Percentiles rank a stretch among this genome's conserved stretches.
Conservation (phyloP, 2,797 vertebrate species). For the Leucoraja ocellata region DNA sequence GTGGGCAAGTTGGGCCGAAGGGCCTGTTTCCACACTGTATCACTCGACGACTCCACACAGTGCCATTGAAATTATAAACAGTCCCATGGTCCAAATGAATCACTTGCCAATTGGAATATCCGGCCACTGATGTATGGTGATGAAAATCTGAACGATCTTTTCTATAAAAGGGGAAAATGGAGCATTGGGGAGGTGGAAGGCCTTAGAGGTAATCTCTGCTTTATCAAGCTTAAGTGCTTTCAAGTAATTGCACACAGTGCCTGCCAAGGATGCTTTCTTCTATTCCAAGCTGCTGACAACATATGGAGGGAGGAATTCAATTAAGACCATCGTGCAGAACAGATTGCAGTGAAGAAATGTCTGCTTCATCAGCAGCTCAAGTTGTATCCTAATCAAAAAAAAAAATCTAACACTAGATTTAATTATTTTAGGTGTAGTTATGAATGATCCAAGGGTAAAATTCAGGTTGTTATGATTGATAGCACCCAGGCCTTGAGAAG, state of each 20-base stretch:
- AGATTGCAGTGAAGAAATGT: not conserved
- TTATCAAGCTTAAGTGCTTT: not conserved
- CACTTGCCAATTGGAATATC: not conserved
- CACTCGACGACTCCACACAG: too few species aligned
- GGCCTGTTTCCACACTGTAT: too few species aligned
- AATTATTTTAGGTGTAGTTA: not conserved
- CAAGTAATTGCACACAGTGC: not conserved
- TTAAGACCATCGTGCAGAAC: not conserved
- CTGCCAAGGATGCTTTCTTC: not conserved
- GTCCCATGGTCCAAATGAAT: not conserved
- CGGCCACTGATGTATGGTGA: not conserved
- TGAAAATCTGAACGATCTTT: not conserved
- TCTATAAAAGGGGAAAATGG: not conserved
- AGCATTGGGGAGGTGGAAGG: not conserved
- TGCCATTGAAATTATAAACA: too few species aligned
- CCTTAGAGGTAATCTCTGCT: not conserved
- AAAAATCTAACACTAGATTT: not conserved
- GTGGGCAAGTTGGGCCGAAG: too few species aligned
- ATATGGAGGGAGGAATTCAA: not conserved
- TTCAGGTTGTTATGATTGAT: not conserved
- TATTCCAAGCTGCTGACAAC: not conserved
- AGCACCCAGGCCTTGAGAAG: not conserved
- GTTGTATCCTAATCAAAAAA: not conserved
- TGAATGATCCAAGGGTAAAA: not conserved
- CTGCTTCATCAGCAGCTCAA: not conserved